These are phyloP conservation scores for Himalopsyche japonica DNA, from an alignment of 2,888 invertebrate genomes.

Conservation along the genomic window DNA sequence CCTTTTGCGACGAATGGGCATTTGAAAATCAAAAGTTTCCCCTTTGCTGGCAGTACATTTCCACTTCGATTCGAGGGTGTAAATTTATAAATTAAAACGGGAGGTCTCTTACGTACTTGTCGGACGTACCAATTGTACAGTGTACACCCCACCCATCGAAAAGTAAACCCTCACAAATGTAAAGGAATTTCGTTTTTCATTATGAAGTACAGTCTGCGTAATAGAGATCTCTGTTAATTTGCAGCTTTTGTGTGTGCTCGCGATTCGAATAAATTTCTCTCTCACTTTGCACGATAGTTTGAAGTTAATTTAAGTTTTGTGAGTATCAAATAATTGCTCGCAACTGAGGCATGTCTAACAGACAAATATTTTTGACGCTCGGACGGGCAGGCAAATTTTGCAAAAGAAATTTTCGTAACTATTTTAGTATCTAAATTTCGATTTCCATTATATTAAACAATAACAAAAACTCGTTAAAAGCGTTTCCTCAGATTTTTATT, in stretches of 20 bases:
- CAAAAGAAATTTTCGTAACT: neutral
- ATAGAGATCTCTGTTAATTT: slow-evolving; percentile 17
- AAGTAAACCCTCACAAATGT: slow-evolving; percentile 7
- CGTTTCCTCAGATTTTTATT: neutral
- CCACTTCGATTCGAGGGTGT: slow-evolving; percentile 30
- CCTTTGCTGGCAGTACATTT: slow-evolving; percentile 18
- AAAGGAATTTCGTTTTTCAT: slow-evolving; percentile 17
- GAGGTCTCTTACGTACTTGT: slow-evolving; percentile 17
- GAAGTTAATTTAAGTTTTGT: slow-evolving; percentile 23
- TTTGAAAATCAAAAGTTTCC: slow-evolving; percentile 35
- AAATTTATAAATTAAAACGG: slow-evolving; percentile 35
- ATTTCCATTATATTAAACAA: neutral
- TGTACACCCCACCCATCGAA: slow-evolving; percentile 2
- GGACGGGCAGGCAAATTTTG: neutral
- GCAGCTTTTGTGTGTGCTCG: slow-evolving; percentile 3
- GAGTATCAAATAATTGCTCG: slow-evolving; percentile 10
- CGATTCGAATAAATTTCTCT: slow-evolving; percentile 9
- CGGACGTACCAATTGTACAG: neutral
- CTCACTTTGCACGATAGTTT: slow-evolving; percentile 15
- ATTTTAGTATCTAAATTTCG: neutral
- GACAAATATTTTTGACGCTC: slow-evolving; percentile 19
- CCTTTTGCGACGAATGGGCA: slow-evolving; percentile 29
- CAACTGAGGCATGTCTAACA: slow-evolving; percentile 3
- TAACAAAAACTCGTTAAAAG: neutral
- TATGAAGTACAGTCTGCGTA: neutral